Evolutionary conservation across 1,140 invertebrate genomes (phyloP).

Genomic region (Drosophila nannoptera): DNA sequence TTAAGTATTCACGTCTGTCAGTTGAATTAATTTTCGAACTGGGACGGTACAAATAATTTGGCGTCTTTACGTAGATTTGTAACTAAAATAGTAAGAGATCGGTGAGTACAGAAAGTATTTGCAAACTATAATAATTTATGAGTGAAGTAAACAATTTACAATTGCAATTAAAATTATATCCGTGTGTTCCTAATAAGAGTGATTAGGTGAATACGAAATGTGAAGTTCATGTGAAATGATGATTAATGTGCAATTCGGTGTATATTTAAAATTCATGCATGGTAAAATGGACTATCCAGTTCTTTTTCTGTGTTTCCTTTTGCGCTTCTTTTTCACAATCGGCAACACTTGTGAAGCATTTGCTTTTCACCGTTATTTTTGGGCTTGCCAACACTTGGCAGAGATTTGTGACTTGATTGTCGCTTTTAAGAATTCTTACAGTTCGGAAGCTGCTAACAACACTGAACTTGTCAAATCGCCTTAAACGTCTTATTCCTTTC

Average conservation of each 20-base stretch:
- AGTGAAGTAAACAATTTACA: too few species aligned
- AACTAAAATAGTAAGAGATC: not conserved
- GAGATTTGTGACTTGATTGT: too few species aligned
- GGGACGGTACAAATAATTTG: not conserved
- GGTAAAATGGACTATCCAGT: too few species aligned
- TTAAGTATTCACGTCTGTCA: not conserved
- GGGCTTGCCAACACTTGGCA: constrained; percentile 17
- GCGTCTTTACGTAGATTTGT: not conserved
- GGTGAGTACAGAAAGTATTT: not conserved
- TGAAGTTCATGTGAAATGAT: too few species aligned
- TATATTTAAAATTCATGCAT: not conserved
- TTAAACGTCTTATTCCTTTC: not conserved
- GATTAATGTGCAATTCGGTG: too few species aligned
- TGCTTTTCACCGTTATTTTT: constrained; percentile 38
- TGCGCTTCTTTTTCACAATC: constrained; percentile 2
- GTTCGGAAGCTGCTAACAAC: not conserved
- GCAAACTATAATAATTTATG: not conserved
- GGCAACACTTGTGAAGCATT: constrained; percentile 5
- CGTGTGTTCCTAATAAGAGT: too few species aligned
- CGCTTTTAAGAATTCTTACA: not conserved
- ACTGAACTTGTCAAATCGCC: not conserved
- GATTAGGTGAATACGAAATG: too few species aligned
- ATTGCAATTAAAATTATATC: too few species aligned
- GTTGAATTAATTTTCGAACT: not conserved
- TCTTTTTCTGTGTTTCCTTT: too few species aligned